Conservation (phyloP, 37 sponge, comb jelly and placozoan genomes). For the Agelas oroides region DNA sequence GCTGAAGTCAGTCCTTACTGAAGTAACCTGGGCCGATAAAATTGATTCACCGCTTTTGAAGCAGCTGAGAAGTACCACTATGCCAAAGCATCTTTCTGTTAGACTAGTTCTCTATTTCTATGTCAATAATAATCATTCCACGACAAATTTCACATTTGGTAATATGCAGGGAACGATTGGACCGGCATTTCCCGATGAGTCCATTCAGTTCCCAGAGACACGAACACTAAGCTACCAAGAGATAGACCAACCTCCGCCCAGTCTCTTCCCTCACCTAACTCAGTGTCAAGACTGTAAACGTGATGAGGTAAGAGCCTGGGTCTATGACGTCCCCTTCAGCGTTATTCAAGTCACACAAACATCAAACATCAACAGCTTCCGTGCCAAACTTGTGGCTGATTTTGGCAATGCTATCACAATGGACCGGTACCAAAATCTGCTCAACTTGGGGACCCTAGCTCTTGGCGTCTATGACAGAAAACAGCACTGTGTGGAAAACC, state of each 20-base stretch:
- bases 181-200: background rate
- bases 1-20: no score
- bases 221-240: background rate
- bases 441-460: background rate
- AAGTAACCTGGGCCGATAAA: no score
- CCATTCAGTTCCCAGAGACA: constrained; percentile 29
- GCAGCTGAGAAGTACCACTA: background rate
- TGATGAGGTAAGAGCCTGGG: constrained; percentile 8
- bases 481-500: background rate
- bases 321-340: constrained; percentile 34
- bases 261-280: background rate
- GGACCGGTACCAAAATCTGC: background rate
- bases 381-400: constrained; percentile 3
- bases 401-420: constrained; percentile 41
- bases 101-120: constrained; percentile 27
- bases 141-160: constrained; percentile 15
- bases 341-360: no score
- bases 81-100: background rate
- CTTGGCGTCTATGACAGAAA: background rate
- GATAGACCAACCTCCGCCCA: background rate
- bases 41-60: no score
- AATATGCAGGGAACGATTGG: constrained; percentile 50
- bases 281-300: background rate
- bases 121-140: background rate
- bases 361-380: no score